phyloP scores from a whole-genome alignment of 1,140 invertebrate species.

The Drosophila pachea region DNA sequence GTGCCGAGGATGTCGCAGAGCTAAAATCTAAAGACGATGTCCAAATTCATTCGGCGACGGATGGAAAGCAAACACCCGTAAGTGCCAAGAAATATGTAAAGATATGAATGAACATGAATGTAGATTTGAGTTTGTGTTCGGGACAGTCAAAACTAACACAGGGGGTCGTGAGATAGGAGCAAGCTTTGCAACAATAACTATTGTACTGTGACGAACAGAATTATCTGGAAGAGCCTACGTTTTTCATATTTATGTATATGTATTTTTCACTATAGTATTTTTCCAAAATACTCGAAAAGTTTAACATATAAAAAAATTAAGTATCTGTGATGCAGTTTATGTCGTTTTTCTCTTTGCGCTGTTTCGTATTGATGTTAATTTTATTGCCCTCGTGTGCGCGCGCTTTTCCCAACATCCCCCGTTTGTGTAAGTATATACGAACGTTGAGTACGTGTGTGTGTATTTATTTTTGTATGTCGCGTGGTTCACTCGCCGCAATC shows the following conservation, averaged over 20 bases:
- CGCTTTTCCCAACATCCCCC: conserved; percentile 65
- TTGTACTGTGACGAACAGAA: conserved; percentile 33
- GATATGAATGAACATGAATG: conserved; percentile 21
- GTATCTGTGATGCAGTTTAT: conserved; percentile 42
- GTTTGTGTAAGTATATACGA: conserved; percentile 14
- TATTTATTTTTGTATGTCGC: conserved; percentile 41
- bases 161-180: conserved; percentile 63
- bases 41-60: conserved; percentile 29
- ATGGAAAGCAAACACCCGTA: conserved; percentile 69
- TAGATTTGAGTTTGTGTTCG: conserved; percentile 25
- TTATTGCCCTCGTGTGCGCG: conserved; percentile 69
- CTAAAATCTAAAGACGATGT: conserved; percentile 40
- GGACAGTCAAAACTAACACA: conserved; percentile 60
- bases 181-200: conserved; percentile 19
- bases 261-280: conserved; percentile 47
- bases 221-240: conserved; percentile 52
- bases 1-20: conserved; percentile 41
- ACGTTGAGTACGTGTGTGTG: conserved; percentile 34
- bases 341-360: conserved; percentile 40
- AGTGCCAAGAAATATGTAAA: conserved; percentile 35
- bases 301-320: neutral
- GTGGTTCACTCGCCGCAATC: conserved; percentile 51
- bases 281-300: conserved; percentile 55
- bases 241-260: conserved; percentile 9
- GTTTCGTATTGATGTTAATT: conserved; percentile 44